Conservation (phyloP, 2,888 invertebrate species). For the Hydraecia micacea region DNA sequence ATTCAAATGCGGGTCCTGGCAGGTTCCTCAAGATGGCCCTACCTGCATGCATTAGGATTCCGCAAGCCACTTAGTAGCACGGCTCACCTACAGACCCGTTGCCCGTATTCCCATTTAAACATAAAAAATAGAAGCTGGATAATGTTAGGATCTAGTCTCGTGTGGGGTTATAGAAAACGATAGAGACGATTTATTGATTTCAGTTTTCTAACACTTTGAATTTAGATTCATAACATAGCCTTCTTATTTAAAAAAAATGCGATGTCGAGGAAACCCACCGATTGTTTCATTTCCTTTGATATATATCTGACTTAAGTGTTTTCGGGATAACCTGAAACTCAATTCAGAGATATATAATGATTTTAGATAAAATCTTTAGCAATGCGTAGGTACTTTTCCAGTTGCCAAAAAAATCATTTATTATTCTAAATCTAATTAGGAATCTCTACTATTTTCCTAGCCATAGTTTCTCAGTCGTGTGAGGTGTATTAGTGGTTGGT, state of each 20-base stretch:
- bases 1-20: constrained; percentile 69
- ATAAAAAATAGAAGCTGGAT: constrained; percentile 88
- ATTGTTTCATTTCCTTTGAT: not conserved
- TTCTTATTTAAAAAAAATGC: not conserved
- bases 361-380: not conserved
- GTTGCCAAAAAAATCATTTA: not conserved
- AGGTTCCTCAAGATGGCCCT: constrained; percentile 73
- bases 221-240: not conserved
- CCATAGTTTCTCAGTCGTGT: constrained; percentile 69
- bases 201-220: not conserved
- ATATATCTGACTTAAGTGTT: not conserved
- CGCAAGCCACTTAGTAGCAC: constrained; percentile 80
- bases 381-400: not conserved
- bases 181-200: constrained; percentile 71
- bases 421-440: constrained; percentile 8
- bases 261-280: not conserved
- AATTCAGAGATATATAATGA: not conserved
- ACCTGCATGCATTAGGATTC: constrained; percentile 88
- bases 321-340: not conserved
- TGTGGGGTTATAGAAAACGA: constrained; percentile 64
- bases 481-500: constrained; percentile 81
- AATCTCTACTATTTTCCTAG: constrained; percentile 69
- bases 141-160: constrained; percentile 86
- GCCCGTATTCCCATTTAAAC: constrained; percentile 88
- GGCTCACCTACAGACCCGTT: constrained; percentile 90